phyloP scores from a whole-genome alignment of 1,140 invertebrate species.

The Eumeta japonica region DNA sequence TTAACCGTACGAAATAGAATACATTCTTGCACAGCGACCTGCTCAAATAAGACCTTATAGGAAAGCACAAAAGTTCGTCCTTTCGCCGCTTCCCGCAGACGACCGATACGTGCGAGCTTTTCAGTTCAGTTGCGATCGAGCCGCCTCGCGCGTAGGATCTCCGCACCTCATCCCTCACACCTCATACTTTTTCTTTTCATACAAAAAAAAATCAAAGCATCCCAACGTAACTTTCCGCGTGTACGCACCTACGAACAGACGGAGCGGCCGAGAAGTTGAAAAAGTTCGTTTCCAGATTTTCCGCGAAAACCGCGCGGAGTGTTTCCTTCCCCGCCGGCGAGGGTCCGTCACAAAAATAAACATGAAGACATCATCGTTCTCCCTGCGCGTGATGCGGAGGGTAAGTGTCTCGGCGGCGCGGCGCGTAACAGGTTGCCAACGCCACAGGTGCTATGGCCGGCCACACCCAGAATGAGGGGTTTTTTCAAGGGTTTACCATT shows the following conservation, averaged over 20 bases:
- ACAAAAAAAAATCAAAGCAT: background rate
- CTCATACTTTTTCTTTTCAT: background rate
- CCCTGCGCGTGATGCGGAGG: slow-evolving; percentile 73
- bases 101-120: background rate
- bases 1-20: slow-evolving; percentile 10
- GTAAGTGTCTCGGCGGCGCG: slow-evolving; percentile 51
- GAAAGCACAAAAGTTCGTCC: slow-evolving; percentile 28
- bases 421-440: slow-evolving; percentile 4
- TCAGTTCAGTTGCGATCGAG: slow-evolving; percentile 42
- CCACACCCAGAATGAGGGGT: no score
- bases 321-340: background rate
- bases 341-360: slow-evolving; percentile 33
- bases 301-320: no score
- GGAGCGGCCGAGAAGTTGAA: background rate
- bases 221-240: background rate
- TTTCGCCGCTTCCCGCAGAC: slow-evolving; percentile 41
- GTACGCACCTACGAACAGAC: background rate
- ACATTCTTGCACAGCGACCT: slow-evolving; percentile 6
- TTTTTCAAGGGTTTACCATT: no score
- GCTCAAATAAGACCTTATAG: slow-evolving; percentile 17
- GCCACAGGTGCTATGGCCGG: background rate
- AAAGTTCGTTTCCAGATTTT: no score
- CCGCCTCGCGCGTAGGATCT: slow-evolving; percentile 40
- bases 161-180: background rate
- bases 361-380: slow-evolving; percentile 79